A percentile compares a stretch with the other conserved stretches of the same genome.
These are phyloP conservation scores for Linnaemya tessellans DNA, from an alignment of 2,888 invertebrate genomes.

Conservation along the genomic window DNA sequence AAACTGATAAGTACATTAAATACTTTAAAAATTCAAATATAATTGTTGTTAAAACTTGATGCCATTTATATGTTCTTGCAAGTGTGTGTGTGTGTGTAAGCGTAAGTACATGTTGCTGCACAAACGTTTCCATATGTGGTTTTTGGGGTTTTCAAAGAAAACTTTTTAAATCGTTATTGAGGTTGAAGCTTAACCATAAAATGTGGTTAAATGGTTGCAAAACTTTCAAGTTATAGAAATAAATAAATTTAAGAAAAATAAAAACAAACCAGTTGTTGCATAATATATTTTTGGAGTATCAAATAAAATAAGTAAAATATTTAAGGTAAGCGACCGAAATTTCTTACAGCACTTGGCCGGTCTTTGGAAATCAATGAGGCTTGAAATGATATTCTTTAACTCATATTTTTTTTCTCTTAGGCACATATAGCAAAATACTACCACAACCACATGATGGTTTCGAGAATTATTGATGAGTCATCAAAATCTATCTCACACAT, in stretches of 20 bases:
- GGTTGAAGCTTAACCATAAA: slow-evolving; percentile 62
- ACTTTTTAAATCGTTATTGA: slow-evolving; percentile 64
- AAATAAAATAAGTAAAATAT: not conserved
- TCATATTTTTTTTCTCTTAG: not conserved
- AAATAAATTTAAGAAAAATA: slow-evolving; percentile 34
- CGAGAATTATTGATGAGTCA: slow-evolving; percentile 67
- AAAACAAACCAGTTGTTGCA: slow-evolving; percentile 5
- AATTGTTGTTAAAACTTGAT: slow-evolving; percentile 48
- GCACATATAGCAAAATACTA: slow-evolving; percentile 17
- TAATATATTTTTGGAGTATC: not conserved
- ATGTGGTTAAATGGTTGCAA: slow-evolving; percentile 60
- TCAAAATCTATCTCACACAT: slow-evolving; percentile 21
- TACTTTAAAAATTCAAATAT: slow-evolving; percentile 44
- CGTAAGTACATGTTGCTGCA: not conserved
- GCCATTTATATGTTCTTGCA: slow-evolving; percentile 15
- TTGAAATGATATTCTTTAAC: slow-evolving; percentile 20
- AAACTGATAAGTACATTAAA: slow-evolving; percentile 20
- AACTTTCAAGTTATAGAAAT: slow-evolving; percentile 51
- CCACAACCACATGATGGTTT: slow-evolving; percentile 53
- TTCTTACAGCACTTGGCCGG: slow-evolving; percentile 1
- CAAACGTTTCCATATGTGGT: slow-evolving; percentile 31
- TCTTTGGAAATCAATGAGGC: slow-evolving; percentile 61
- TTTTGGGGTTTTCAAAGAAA: slow-evolving; percentile 58
- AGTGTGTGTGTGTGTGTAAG: too few species aligned
- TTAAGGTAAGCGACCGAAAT: not conserved